Percentiles rank a stretch among this genome's conserved stretches.
Evolutionary conservation across 2,888 invertebrate genomes (phyloP).

Genomic region (Myopa tessellatipennis): DNA sequence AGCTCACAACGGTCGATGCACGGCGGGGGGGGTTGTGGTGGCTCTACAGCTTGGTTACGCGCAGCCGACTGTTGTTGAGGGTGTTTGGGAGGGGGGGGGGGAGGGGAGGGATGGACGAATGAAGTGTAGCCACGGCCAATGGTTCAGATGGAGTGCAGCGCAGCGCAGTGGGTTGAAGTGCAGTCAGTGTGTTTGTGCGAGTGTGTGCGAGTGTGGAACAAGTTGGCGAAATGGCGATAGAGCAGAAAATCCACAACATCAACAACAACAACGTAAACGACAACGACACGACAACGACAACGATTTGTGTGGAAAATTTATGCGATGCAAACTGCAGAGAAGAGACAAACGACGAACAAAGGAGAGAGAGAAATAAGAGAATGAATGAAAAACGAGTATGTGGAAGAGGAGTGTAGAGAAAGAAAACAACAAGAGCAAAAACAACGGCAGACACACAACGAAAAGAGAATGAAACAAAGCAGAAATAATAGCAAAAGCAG

Average conservation of each 20-base stretch:
- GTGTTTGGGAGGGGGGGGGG: background rate
- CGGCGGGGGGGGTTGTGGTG: background rate
- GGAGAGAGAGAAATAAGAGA: background rate
- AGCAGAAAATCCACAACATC: background rate
- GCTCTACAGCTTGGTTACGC: background rate
- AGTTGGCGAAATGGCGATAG: conserved; percentile 1
- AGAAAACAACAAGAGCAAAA: background rate
- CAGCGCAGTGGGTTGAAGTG: background rate
- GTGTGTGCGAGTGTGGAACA: background rate
- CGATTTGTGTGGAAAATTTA: conserved; percentile 16
- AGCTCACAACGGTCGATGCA: background rate
- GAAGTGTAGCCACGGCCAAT: background rate
- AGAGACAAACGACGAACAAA: background rate
- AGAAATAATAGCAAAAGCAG: background rate
- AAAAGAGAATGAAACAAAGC: background rate
- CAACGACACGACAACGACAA: background rate
- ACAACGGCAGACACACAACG: background rate
- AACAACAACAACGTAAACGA: background rate
- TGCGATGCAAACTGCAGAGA: conserved; percentile 17
- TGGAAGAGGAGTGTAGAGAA: background rate
- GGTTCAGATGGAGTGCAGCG: conserved; percentile 10
- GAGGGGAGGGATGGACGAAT: background rate
- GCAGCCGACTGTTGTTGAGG: background rate
- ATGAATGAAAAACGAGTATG: background rate
- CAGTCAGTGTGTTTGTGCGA: background rate